phyloP scores from a whole-genome alignment of 2,113 vertebrate genomes.

The Tamias sibiricus region DNA sequence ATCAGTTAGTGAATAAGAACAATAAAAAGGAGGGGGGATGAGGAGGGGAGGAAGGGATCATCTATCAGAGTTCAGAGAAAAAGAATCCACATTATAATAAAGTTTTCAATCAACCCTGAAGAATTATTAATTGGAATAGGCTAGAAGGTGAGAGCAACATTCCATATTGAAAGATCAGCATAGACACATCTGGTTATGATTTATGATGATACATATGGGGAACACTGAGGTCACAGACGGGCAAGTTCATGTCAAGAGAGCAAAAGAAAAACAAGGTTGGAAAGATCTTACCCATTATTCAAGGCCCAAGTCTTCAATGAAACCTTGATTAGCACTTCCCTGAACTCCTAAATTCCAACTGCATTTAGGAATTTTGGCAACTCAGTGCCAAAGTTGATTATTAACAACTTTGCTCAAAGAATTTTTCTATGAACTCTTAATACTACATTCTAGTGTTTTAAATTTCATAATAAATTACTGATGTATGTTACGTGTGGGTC shows the following conservation, averaged over 20 bases:
- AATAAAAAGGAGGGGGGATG: not conserved
- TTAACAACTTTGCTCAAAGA: not conserved
- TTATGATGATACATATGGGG: not conserved
- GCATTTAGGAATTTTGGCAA: not conserved
- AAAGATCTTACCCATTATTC: not conserved
- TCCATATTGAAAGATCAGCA: not conserved
- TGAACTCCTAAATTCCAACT: slow-evolving; percentile 11
- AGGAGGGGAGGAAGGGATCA: not conserved
- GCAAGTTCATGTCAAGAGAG: slow-evolving; percentile 2
- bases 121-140: not conserved
- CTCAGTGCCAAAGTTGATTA: not conserved
- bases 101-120: slow-evolving; percentile 21
- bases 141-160: not conserved
- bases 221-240: not conserved
- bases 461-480: not conserved
- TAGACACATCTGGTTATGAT: not conserved
- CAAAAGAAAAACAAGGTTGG: slow-evolving; percentile 20
- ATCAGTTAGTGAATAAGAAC: slow-evolving; percentile 23
- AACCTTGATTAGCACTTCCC: not conserved
- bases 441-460: not conserved
- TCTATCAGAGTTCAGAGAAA: slow-evolving; percentile 21
- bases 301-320: not conserved
- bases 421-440: slow-evolving; percentile 1
- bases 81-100: not conserved
- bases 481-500: not conserved